A percentile compares a stretch with the other conserved stretches of the same genome.
phyloP scores from a whole-genome alignment of 1,140 invertebrate genomes.

The Coboldia fuscipes region DNA sequence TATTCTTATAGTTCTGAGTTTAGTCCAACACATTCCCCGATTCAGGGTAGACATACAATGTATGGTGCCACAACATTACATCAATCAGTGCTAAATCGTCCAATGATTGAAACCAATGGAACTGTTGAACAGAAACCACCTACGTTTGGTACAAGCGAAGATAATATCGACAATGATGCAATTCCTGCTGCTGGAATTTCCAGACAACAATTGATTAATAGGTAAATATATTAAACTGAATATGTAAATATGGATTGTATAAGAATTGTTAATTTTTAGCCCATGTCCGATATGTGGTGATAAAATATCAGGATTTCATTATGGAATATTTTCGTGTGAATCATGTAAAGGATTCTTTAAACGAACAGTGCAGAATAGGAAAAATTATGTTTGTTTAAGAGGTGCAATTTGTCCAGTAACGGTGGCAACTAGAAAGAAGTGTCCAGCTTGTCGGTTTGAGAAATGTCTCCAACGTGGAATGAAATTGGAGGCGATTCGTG shows the following conservation, averaged over 20 bases:
- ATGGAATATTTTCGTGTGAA: constrained; percentile 93
- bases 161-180: constrained; percentile 6
- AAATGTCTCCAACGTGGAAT: constrained; percentile 92
- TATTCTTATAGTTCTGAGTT: constrained; percentile 55
- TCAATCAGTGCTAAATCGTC: constrained; percentile 24
- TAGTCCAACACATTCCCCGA: constrained; percentile 68
- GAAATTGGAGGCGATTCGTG: constrained; percentile 91
- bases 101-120: constrained; percentile 12
- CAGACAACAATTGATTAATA: constrained; percentile 58
- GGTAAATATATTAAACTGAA: constrained; percentile 20
- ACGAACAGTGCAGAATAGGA: constrained; percentile 91
- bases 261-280: constrained; percentile 29
- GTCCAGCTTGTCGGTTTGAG: constrained; percentile 90
- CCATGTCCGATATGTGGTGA: constrained; percentile 90
- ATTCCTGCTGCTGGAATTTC: constrained; percentile 49
- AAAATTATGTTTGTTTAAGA: constrained; percentile 85
- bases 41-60: constrained; percentile 33
- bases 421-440: constrained; percentile 85
- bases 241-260: background rate
- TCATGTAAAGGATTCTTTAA: constrained; percentile 98
- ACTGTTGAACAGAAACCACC: too few species aligned
- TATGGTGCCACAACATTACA: constrained; percentile 19
- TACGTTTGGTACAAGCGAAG: too few species aligned
- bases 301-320: constrained; percentile 87
- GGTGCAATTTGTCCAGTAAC: constrained; percentile 79